Base-by-base conservation (phyloP, 1,140 invertebrate species). In the Drosophila pectinifera region DNA sequence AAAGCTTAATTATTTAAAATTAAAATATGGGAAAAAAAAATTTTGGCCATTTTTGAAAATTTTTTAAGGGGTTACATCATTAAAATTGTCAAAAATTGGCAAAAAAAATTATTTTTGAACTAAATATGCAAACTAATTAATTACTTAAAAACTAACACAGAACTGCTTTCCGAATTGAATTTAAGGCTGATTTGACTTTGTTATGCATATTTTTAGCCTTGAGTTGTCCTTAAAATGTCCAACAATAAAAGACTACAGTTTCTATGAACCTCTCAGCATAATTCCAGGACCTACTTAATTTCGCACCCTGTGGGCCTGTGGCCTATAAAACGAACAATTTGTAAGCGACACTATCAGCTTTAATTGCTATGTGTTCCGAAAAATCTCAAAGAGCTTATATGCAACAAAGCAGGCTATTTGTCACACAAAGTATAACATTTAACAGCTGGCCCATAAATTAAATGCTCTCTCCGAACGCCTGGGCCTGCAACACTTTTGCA, bases 381-480 rank as follows among this genome's bases (percentile, higher is more conserved):
- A 88, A 88, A 75, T 68, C 80, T 72, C 58, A 56, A 51, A 53
- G 54, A 63, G 62, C 78, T 73, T 34, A 49, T 36, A 57, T 78
- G 78, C 75, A 82, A 85, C 75, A 73, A 76, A 83, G 79, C 61
- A 45, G 41, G 84, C 76, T 58, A 86, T 86, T 89, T 86, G 84
- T 86, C 83, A 89, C 75, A 83, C 63, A 80, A 89, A 73, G 84
- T 89, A 73, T 64, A 88, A 69, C 84, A 86, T 82, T 86, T 86
- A 86, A 86, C 83, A 86, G 83, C 62, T 86, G 83, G 75, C 45
- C 56, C 79, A 83, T 86, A 88, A 86, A 86, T 86, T 86, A 86
- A 76, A 65, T 39, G 78, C 20, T 61, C 58, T 22, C 69, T 41
- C 18, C 67, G 61, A 80, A 73, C 81, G 73, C 65, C 83, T 82